Evolutionary conservation across 2,113 vertebrate species (phyloP).

Genomic region (Talpa occidentalis): DNA sequence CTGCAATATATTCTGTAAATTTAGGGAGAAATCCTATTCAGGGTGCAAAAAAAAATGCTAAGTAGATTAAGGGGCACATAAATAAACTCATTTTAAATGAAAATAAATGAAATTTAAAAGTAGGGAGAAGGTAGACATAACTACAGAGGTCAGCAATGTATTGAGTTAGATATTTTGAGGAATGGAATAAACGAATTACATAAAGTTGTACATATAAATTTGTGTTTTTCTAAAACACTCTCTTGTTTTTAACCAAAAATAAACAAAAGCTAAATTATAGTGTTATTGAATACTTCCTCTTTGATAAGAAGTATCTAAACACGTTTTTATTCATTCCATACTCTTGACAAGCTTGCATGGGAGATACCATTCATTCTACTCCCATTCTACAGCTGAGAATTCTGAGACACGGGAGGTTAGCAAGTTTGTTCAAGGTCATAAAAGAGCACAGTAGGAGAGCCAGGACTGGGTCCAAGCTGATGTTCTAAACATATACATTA

Average conservation of each 20-base stretch:
- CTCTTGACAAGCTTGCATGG: not conserved
- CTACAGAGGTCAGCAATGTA: not conserved
- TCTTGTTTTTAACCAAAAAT: not conserved
- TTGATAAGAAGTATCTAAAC: not conserved
- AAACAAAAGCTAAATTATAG: not conserved
- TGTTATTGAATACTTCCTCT: not conserved
- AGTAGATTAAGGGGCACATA: not conserved
- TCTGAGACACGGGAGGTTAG: not conserved
- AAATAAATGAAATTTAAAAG: not conserved
- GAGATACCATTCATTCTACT: not conserved
- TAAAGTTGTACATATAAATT: not conserved
- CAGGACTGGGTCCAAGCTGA: not conserved
- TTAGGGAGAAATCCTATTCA: not conserved
- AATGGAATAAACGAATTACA: not conserved
- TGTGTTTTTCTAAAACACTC: not conserved
- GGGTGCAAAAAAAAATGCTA: not conserved
- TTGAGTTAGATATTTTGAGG: not conserved
- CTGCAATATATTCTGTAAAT: not conserved
- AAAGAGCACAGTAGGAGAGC: not conserved
- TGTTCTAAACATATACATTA: not conserved
- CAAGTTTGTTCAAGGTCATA: not conserved
- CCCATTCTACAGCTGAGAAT: not conserved
- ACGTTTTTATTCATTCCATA: not conserved
- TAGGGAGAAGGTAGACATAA: accelerated
- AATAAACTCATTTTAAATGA: not conserved